Base-by-base conservation (phyloP, 2,888 invertebrate genomes). In the Rhagonycha lutea region DNA sequence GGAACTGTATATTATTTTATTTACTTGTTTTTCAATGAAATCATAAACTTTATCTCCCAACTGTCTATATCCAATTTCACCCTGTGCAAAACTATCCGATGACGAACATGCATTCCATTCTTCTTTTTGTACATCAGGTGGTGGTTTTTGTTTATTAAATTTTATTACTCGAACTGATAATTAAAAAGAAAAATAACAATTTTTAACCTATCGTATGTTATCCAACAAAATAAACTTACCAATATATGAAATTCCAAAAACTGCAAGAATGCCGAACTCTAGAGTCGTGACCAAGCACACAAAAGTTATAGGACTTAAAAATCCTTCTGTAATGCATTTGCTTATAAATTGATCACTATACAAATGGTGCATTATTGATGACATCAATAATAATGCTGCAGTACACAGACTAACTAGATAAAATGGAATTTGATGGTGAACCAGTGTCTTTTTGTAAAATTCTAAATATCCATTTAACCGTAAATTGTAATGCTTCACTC, bases 391-490 rank as follows among this genome's bases (percentile, higher is more conserved):
- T 28, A 93, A 85, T 61, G 87, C 85, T 0, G 90, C 90, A 87
- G 89, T 93, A 92, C 89, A 92, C 14, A 92, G 84, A 8, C 93
- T 92, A 0, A 91, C 90, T 18, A 93, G 86, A 81, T 91, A 91
- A 62, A 93, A 85, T 0, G 93, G 92, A 14, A 92, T 86, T 72
- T 91, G 89, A 81, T 91, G 90, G 71, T 91, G 91, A 73, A 89
- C 88, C 80, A 90, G 89, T 0, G 91, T 92, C 9, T 90, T 89
- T 75, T 92, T 91, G 84, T 93, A 91, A 83, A 93, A 93, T 70
- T 93, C 92, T 75, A 93, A 88, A 82, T 93, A 93, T 3, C 94
- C 93, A 82, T 90, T 90, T 78, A 93, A 87, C 74, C 92, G 88
- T 61, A 93, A 84, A 78, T 89, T 87, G 77, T 92, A 90, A 82